Conservation (phyloP, 1,140 invertebrate genomes). For the Drosophila tsacasi region DNA sequence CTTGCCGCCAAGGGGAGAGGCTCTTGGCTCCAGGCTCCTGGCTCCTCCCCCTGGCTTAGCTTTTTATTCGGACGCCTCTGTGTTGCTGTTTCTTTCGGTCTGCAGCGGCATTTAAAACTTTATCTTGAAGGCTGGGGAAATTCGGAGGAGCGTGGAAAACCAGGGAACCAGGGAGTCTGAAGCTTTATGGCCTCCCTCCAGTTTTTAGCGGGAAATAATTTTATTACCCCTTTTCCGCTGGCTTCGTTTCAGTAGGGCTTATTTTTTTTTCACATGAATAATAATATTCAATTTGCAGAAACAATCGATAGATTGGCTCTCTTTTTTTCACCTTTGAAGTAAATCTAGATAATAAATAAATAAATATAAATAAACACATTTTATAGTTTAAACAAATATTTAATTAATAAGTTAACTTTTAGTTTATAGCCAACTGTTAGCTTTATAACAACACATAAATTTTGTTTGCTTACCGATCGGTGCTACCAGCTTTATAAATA, state of each 20-base stretch:
- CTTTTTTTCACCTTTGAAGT: neutral
- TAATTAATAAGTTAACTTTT: too few relatives aligned
- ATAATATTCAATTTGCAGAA: conserved; percentile 28
- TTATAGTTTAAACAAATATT: too few relatives aligned
- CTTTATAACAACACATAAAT: too few relatives aligned
- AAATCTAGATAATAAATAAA: neutral
- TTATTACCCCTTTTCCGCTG: conserved; percentile 61
- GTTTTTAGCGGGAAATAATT: conserved; percentile 63
- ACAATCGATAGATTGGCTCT: neutral
- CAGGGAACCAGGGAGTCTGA: neutral
- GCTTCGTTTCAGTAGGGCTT: conserved; percentile 22
- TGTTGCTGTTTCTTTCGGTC: conserved; percentile 38
- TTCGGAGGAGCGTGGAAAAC: conserved; percentile 7
- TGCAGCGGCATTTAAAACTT: conserved; percentile 79
- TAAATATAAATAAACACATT: too few relatives aligned
- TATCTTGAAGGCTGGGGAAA: conserved; percentile 42
- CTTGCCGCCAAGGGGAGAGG: neutral
- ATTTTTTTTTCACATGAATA: conserved; percentile 9
- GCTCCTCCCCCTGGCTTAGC: neutral
- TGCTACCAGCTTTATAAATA: too few relatives aligned
- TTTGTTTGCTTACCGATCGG: too few relatives aligned
- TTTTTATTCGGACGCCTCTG: conserved; percentile 16
- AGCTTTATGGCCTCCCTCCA: conserved; percentile 33
- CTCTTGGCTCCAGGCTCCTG: neutral
- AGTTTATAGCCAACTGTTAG: too few relatives aligned